Evolutionary conservation across 2,888 invertebrate genomes (phyloP).

Genomic region (Synanthedon andrenaeformis): DNA sequence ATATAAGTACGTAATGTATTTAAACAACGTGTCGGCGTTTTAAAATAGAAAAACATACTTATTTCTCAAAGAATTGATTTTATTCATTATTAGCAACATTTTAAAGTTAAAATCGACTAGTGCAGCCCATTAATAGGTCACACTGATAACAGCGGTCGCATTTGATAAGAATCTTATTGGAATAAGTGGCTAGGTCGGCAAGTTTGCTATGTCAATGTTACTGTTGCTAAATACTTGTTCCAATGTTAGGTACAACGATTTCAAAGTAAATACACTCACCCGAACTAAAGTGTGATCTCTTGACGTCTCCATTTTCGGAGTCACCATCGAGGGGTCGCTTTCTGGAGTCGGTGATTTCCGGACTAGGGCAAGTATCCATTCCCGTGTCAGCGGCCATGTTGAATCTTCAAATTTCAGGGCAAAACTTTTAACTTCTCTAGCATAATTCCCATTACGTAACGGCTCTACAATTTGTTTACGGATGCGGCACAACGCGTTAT

Average conservation of each 20-base stretch:
- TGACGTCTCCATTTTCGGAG: constrained; percentile 88
- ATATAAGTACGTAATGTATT: too few relatives aligned
- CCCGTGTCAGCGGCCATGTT: constrained; percentile 93
- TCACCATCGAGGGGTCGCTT: constrained; percentile 90
- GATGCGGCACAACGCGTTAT: constrained; percentile 60
- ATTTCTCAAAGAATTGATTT: too few relatives aligned
- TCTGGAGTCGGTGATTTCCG: constrained; percentile 91
- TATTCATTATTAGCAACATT: too few relatives aligned
- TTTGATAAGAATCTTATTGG: constrained; percentile 64
- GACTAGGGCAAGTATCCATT: constrained; percentile 95
- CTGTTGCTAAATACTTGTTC: constrained; percentile 56
- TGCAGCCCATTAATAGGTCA: constrained; percentile 38
- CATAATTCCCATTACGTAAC: constrained; percentile 72
- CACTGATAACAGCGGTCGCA: constrained; percentile 47
- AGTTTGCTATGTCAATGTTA: constrained; percentile 58
- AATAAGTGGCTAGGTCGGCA: constrained; percentile 14
- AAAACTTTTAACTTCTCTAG: constrained; percentile 69
- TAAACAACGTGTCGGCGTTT: too few relatives aligned
- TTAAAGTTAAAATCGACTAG: too few relatives aligned
- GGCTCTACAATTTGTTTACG: constrained; percentile 55
- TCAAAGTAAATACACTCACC: constrained; percentile 71
- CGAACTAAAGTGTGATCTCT: constrained; percentile 91
- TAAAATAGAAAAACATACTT: too few relatives aligned
- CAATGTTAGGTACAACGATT: constrained; percentile 17
- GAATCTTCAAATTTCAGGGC: constrained; percentile 56